These are phyloP conservation scores for Puffinus mauretanicus DNA, from an alignment of 2,113 vertebrate species.

Conservation along the genomic window DNA sequence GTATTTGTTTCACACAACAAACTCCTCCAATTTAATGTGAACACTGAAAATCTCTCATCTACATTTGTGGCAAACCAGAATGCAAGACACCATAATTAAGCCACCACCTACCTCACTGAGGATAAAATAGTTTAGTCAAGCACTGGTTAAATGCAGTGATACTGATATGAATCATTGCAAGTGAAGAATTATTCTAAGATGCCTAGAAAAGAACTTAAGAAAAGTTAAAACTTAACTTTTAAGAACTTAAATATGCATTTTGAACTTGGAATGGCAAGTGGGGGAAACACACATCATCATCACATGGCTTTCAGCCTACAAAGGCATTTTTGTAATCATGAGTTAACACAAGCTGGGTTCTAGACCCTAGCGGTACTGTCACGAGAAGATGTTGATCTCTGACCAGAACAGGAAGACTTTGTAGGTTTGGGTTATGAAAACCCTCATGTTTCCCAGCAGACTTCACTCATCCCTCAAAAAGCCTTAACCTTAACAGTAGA, in stretches of 20 bases:
- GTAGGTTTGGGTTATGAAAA: neutral
- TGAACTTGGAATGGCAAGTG: neutral
- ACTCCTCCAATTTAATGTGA: neutral
- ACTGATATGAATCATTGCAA: neutral
- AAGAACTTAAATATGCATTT: neutral
- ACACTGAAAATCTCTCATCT: neutral
- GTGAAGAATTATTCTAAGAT: neutral
- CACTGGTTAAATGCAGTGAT: neutral
- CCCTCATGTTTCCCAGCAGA: neutral
- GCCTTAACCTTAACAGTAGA: neutral
- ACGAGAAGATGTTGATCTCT: neutral
- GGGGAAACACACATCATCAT: neutral
- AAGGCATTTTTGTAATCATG: neutral
- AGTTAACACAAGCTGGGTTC: neutral
- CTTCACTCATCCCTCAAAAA: neutral
- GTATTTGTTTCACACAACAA: neutral
- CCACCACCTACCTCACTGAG: neutral
- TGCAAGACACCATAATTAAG: neutral
- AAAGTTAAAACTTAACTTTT: neutral
- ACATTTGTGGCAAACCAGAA: neutral
- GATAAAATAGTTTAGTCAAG: neutral
- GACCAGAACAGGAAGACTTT: neutral
- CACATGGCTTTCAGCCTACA: neutral
- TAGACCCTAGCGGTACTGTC: neutral
- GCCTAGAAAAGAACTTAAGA: neutral